Conservation (phyloP, 2,888 invertebrate species). For the Sinodicranocentrus sp. region DNA sequence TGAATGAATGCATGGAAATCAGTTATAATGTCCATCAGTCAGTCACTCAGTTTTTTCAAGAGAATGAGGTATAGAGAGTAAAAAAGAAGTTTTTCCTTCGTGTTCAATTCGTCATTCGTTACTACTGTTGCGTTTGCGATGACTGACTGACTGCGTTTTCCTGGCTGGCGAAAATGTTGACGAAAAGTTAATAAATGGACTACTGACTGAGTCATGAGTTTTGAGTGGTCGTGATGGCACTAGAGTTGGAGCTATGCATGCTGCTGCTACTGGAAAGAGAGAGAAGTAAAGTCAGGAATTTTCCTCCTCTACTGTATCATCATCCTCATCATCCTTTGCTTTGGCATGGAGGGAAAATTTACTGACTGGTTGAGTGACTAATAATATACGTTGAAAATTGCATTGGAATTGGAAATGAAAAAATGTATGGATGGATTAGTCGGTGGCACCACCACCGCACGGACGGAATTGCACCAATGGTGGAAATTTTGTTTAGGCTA, state of each 20-base stretch:
- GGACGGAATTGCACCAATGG: too few relatives aligned
- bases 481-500: too few relatives aligned
- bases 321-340: slow-evolving; percentile 4
- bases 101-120: background rate
- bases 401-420: slow-evolving; percentile 5
- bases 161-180: slow-evolving; percentile 7
- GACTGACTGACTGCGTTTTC: slow-evolving; percentile 9
- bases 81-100: background rate
- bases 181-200: slow-evolving; percentile 31
- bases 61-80: background rate
- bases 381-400: slow-evolving; percentile 12
- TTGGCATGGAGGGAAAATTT: slow-evolving; percentile 7
- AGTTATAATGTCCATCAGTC: slow-evolving; percentile 18
- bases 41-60: background rate
- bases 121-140: background rate
- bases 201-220: slow-evolving; percentile 17
- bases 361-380: slow-evolving; percentile 34
- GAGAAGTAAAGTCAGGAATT: too few relatives aligned
- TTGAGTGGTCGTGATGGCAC: background rate
- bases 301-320: slow-evolving; percentile 12
- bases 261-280: too few relatives aligned
- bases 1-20: background rate
- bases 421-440: too few relatives aligned
- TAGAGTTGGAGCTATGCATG: too few relatives aligned
- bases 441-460: too few relatives aligned